Evolutionary conservation across 2,888 invertebrate species (phyloP), one percentile per base, ranked within the genome.

Genomic region (Rhagophthalmus giganteus): DNA sequence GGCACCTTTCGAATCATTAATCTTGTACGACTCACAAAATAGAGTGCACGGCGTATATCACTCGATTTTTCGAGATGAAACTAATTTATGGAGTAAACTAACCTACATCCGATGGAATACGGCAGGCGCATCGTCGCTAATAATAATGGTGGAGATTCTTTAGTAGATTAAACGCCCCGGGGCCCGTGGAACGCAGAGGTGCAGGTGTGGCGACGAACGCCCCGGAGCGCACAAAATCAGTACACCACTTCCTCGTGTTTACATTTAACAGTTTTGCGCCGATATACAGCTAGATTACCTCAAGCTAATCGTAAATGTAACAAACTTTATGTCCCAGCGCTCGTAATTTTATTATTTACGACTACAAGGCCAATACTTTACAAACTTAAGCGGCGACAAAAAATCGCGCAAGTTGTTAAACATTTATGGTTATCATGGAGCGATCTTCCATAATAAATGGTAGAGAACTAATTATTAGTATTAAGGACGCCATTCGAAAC

Each of bases 181-280:
- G 40, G 51, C 45, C 20, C 30, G 9, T 33, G 39, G 11, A 41
- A 49, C 31, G 41, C 33, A 46, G 13, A 25, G 10, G 49, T 51
- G 40, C 51, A 52, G 52, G 52, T 52, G 52, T 52, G 52, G 52
- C 52, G n/a, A n/a, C n/a, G 30, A 51, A 35, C 34, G 52, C 46
- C 52, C 37, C 15, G 33, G 25, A 52, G 52, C 52, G 28, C 37
- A 46, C 33, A 52, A 52, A 52, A 46, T 52, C 52, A 52, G 52
- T 52, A 52, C 52, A 52, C 47, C 47, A 52, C 52, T 47, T 52
- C 52, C 52, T 52, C 38, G 45, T 51, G 45, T 51, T 51, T 51
- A 51, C 51, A 51, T 51, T 51, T 51, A 51, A 51, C 51, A 51
- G 51, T 51, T 51, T 51, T 51, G 51, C 51, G 45, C 45, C 40